These are phyloP conservation scores for Acronicta alni DNA, from an alignment of 2,888 invertebrate species.

Conservation along the genomic window DNA sequence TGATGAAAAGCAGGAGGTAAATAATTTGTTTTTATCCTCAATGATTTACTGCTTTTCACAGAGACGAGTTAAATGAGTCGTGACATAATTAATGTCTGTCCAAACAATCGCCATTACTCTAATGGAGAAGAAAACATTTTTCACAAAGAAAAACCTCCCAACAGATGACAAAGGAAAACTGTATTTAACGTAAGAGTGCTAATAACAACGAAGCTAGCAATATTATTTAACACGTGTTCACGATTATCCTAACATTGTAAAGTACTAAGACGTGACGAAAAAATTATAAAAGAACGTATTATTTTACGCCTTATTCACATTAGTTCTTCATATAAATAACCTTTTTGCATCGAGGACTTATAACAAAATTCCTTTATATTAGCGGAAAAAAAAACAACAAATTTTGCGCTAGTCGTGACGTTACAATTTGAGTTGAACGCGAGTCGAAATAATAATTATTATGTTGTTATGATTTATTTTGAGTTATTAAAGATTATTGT, in stretches of 20 bases:
- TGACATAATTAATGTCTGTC: no score
- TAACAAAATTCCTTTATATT: not conserved
- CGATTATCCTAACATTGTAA: constrained; percentile 19
- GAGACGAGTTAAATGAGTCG: no score
- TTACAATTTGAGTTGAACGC: no score
- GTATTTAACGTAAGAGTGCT: constrained; percentile 2
- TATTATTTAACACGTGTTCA: not conserved
- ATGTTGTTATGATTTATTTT: not conserved
- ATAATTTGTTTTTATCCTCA: no score
- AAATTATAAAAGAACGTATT: constrained; percentile 3
- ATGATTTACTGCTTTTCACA: no score
- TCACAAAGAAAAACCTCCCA: not conserved
- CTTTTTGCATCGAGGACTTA: not conserved
- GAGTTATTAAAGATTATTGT: no score
- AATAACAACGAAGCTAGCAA: constrained; percentile 3
- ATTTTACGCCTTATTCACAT: not conserved
- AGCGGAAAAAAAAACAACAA: constrained; percentile 1
- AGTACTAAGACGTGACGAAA: constrained; percentile 10
- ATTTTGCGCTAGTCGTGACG: constrained; percentile 10
- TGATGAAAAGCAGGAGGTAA: no score
- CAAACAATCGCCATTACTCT: no score
- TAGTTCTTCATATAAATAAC: constrained; percentile 5
- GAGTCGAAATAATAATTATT: no score
- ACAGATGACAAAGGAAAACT: not conserved
- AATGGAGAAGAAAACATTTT: not conserved